A percentile compares a stretch with the other conserved stretches of the same genome.
Evolutionary conservation across 2,888 invertebrate species (phyloP).

Genomic region (Agriotes lineatus): DNA sequence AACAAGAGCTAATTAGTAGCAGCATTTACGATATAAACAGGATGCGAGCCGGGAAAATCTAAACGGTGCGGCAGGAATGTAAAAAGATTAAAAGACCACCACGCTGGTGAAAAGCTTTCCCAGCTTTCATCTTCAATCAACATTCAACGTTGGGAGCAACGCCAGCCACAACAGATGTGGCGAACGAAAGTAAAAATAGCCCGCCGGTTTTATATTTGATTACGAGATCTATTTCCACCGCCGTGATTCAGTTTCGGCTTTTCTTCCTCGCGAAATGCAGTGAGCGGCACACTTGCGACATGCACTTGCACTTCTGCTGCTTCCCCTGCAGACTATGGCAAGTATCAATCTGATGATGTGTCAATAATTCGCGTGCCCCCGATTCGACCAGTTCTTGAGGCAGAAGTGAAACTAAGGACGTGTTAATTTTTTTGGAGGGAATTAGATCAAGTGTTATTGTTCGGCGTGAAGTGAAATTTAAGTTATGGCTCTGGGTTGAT

Average conservation of each 20-base stretch:
- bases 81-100: too few species aligned
- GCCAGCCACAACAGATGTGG: conserved; percentile 2
- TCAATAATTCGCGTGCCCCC: not conserved
- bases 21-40: too few species aligned
- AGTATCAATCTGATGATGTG: conserved; percentile 45
- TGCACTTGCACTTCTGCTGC: conserved; percentile 54
- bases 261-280: not conserved
- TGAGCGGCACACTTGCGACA: conserved; percentile 15
- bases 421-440: not conserved
- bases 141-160: not conserved
- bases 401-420: not conserved
- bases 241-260: conserved; percentile 22
- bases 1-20: too few species aligned
- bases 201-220: conserved; percentile 24
- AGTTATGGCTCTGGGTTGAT: too few species aligned
- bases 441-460: not conserved
- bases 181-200: conserved; percentile 28
- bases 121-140: too few species aligned
- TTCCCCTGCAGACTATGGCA: conserved; percentile 58
- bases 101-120: too few species aligned
- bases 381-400: not conserved
- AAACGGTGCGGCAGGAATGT: too few species aligned
- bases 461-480: not conserved
- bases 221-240: conserved; percentile 17
- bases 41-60: too few species aligned